phyloP scores from a whole-genome alignment of 2,888 invertebrate genomes.

The Stegana nigrithorax region DNA sequence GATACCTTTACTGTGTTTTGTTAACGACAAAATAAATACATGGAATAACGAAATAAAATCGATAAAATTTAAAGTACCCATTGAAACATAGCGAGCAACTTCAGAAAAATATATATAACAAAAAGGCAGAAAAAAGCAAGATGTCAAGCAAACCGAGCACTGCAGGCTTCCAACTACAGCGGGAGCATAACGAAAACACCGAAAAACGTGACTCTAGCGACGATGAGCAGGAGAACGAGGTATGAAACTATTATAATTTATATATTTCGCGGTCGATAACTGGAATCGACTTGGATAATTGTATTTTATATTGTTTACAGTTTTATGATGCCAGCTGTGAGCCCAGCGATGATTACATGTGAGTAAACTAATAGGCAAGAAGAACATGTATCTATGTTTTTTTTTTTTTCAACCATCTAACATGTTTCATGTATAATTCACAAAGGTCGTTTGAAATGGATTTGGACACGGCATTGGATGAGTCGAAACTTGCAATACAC shows the following conservation, averaged over 20 bases:
- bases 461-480: conserved; percentile 73
- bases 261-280: too few relatives aligned
- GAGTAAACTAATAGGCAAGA: neutral
- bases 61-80: too few relatives aligned
- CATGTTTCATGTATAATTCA: neutral
- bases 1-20: too few relatives aligned
- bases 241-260: conserved; percentile 16
- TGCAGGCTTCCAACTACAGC: too few relatives aligned
- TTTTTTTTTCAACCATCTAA: too few relatives aligned
- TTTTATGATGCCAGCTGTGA: conserved; percentile 33
- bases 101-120: too few relatives aligned
- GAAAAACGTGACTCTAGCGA: too few relatives aligned
- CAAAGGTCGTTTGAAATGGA: conserved; percentile 44
- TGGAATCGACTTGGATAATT: too few relatives aligned
- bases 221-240: neutral
- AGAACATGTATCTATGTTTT: neutral
- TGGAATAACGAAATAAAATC: neutral
- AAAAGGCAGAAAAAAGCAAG: too few relatives aligned
- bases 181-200: neutral
- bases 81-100: too few relatives aligned
- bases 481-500: conserved; percentile 84
- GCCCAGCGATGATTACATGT: conserved; percentile 8
- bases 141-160: too few relatives aligned
- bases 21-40: too few relatives aligned
- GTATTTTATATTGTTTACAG: conserved; percentile 9